These are phyloP conservation scores for Percopsis omiscomaycus DNA, from an alignment of 2,797 vertebrate species.

Conservation along the genomic window DNA sequence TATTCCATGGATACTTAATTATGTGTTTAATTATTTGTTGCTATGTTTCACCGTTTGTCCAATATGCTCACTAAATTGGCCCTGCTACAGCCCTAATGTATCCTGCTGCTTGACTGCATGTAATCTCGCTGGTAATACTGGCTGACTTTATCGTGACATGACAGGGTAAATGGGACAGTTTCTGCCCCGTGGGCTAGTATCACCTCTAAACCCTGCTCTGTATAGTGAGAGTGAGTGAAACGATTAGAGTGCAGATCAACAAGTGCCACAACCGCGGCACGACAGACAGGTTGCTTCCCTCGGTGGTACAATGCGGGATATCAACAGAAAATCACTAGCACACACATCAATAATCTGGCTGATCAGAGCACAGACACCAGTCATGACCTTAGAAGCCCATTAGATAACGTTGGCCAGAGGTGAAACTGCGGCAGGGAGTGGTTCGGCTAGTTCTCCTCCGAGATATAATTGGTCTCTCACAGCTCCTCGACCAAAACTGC, in stretches of 20 bases:
- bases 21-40: not conserved
- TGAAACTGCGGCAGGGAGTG: constrained; percentile 20
- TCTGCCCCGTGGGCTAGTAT: constrained; percentile 2
- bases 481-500: constrained; percentile 11
- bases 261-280: not conserved
- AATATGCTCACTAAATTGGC: not conserved
- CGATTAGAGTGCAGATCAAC: not conserved
- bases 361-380: not conserved
- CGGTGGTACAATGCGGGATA: not conserved
- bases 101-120: not conserved
- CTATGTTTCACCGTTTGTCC: not conserved
- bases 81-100: not conserved
- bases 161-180: constrained; percentile 7
- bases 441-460: constrained; percentile 38
- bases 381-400: constrained; percentile 7
- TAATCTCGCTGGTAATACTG: not conserved
- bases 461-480: constrained; percentile 32
- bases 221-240: constrained; percentile 21
- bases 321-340: not conserved
- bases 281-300: not conserved
- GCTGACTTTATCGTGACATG: not conserved
- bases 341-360: not conserved
- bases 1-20: not conserved
- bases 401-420: constrained; percentile 16
- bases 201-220: not conserved